Conservation (phyloP, 2,888 invertebrate species). For the Tethea ocularis region DNA sequence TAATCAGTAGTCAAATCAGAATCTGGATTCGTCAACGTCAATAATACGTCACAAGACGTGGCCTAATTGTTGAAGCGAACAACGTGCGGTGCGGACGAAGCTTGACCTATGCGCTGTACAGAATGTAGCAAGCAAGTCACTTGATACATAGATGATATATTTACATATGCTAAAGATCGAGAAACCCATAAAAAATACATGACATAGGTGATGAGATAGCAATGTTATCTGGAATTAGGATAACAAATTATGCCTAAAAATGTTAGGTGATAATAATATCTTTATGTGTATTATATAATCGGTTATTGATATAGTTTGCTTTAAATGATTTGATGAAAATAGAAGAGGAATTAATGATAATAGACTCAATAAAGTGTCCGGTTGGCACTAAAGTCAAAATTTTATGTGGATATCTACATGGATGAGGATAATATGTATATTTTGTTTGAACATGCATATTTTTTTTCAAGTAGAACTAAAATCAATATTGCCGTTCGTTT, state of each 20-base stretch:
- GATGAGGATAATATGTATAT: background rate
- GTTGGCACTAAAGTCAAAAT: background rate
- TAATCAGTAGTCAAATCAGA: conserved; percentile 10
- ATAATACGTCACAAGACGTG: conserved; percentile 10
- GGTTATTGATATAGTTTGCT: background rate
- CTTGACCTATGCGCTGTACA: background rate
- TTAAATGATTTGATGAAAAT: background rate
- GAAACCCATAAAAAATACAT: too few relatives aligned
- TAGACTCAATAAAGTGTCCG: background rate
- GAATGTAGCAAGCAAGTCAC: background rate
- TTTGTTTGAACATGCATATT: background rate
- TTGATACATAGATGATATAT: background rate
- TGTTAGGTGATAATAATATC: background rate
- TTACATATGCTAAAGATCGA: too few relatives aligned
- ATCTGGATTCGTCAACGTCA: conserved; percentile 2
- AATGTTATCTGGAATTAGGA: background rate
- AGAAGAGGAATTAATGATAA: background rate
- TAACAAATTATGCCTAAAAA: background rate
- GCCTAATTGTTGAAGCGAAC: background rate
- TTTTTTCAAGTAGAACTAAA: background rate
- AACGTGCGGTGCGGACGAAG: background rate
- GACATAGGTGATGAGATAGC: background rate
- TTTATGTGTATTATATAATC: background rate
- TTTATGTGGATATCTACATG: background rate
- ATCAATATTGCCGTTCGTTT: background rate